Percentiles rank a stretch among this genome's conserved stretches.
These are phyloP conservation scores for Typhlomys cinereus DNA, from an alignment of 2,113 vertebrate species.

Conservation along the genomic window DNA sequence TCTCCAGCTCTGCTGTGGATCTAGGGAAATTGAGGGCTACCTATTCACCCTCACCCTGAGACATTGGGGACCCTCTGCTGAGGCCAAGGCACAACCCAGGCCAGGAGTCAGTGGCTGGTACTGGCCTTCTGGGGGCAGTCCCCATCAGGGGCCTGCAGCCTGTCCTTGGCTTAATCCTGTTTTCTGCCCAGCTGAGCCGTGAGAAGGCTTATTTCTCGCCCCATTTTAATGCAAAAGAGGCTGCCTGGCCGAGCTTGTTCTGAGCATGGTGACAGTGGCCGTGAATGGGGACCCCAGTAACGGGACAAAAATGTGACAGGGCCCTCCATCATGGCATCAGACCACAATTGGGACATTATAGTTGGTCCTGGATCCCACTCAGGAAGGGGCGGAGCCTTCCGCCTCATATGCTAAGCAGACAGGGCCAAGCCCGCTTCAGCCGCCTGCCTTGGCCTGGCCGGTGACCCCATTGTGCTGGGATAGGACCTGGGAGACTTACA, in stretches of 20 bases:
- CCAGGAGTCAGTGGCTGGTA: neutral
- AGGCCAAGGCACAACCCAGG: neutral
- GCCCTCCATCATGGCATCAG: slow-evolving; percentile 91
- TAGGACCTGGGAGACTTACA: slow-evolving; percentile 87
- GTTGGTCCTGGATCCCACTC: slow-evolving; percentile 85
- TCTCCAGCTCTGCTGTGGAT: neutral
- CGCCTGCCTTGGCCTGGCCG: slow-evolving; percentile 85
- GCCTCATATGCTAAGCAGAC: slow-evolving; percentile 87
- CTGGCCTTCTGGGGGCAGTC: slow-evolving; percentile 71
- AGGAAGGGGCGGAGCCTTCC: slow-evolving; percentile 82
- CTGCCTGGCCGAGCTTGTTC: slow-evolving; percentile 89
- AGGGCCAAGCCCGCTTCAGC: slow-evolving; percentile 79
- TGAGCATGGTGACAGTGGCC: slow-evolving; percentile 87
- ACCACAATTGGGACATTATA: slow-evolving; percentile 90
- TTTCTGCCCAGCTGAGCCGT: slow-evolving; percentile 91
- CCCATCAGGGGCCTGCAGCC: slow-evolving; percentile 79
- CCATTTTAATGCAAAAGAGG: slow-evolving; percentile 97
- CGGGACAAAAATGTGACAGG: slow-evolving; percentile 96
- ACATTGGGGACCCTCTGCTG: neutral
- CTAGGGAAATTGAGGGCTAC: slow-evolving; percentile 23
- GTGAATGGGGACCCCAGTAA: slow-evolving; percentile 94
- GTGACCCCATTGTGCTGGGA: slow-evolving; percentile 87
- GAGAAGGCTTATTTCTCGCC: slow-evolving; percentile 92
- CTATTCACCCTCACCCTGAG: neutral
- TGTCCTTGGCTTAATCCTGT: slow-evolving; percentile 93